Evolutionary conservation across 2,888 invertebrate species (phyloP).

Genomic region (Stomorhina lunata): DNA sequence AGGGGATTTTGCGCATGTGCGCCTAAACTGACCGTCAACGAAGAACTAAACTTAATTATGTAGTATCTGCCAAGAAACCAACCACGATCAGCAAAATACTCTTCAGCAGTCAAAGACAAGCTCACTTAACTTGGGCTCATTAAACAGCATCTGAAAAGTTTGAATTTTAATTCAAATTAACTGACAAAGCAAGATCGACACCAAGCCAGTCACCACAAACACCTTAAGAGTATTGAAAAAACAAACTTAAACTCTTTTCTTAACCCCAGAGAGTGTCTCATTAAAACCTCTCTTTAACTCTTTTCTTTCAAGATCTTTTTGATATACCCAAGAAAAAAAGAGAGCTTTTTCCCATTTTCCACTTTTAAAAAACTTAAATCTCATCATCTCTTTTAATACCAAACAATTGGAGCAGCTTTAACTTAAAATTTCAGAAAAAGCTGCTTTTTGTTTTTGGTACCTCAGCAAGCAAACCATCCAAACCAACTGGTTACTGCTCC

Average conservation of each 20-base stretch:
- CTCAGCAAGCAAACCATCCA: no score
- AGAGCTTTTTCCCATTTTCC: neutral
- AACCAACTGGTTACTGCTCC: conserved; percentile 52
- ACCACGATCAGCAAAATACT: conserved; percentile 38
- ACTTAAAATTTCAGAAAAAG: neutral
- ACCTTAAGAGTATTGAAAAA: neutral
- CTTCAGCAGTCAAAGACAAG: conserved; percentile 10
- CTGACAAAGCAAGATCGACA: neutral
- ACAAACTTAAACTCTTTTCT: conserved; percentile 1
- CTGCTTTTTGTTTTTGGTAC: conserved; percentile 1
- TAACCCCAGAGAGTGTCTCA: neutral
- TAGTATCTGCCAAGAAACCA: conserved; percentile 42
- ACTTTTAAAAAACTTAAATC: neutral
- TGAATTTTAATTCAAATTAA: conserved; percentile 14
- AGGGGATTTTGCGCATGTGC: conserved; percentile 75
- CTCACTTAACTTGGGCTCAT: conserved; percentile 4
- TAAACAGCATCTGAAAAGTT: conserved; percentile 49
- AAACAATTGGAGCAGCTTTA: conserved; percentile 35
- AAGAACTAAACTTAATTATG: conserved; percentile 74
- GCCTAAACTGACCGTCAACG: conserved; percentile 79
- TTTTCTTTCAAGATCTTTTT: neutral
- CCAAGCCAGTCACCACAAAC: neutral
- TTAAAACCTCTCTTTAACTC: neutral
- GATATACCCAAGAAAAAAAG: neutral
- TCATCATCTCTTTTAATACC: neutral